A percentile compares a stretch with the other conserved stretches of the same genome.
Evolutionary conservation across 2,888 invertebrate species (phyloP).

Genomic region (Vannuccia rotundouncinata): DNA sequence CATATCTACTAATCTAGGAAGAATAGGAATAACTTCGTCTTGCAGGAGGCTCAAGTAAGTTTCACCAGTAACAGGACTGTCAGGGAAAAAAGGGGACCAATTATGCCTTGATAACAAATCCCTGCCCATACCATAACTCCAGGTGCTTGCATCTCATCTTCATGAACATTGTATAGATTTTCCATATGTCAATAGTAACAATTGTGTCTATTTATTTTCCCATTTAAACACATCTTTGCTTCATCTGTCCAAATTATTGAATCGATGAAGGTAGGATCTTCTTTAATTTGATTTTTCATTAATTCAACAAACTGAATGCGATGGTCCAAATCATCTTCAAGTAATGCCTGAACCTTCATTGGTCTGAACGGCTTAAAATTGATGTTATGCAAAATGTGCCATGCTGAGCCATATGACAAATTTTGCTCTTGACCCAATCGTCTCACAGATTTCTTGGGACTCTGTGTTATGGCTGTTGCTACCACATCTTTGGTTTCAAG

Average conservation of each 20-base stretch:
- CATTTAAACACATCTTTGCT: slow-evolving; percentile 22
- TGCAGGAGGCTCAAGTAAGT: no score
- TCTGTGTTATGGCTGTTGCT: not conserved
- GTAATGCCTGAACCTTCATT: not conserved
- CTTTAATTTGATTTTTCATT: not conserved
- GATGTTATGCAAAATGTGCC: not conserved
- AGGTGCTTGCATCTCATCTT: slow-evolving; percentile 12
- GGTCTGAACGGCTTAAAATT: slow-evolving; percentile 5
- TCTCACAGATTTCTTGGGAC: not conserved
- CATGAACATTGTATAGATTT: not conserved
- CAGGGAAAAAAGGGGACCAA: slow-evolving; percentile 6
- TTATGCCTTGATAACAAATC: not conserved
- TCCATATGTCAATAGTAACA: not conserved
- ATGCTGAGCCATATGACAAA: not conserved
- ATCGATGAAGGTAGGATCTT: slow-evolving; percentile 24
- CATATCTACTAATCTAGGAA: no score
- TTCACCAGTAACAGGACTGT: slow-evolving; percentile 1
- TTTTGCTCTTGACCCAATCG: not conserved
- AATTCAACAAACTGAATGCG: not conserved
- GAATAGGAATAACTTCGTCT: no score
- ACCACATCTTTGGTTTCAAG: not conserved
- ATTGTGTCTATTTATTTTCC: slow-evolving; percentile 18
- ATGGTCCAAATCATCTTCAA: not conserved
- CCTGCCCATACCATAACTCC: slow-evolving; percentile 2
- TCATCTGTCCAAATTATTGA: slow-evolving; percentile 28